Evolutionary conservation across 2,888 invertebrate species (phyloP).

Genomic region (Julus scandinavius): DNA sequence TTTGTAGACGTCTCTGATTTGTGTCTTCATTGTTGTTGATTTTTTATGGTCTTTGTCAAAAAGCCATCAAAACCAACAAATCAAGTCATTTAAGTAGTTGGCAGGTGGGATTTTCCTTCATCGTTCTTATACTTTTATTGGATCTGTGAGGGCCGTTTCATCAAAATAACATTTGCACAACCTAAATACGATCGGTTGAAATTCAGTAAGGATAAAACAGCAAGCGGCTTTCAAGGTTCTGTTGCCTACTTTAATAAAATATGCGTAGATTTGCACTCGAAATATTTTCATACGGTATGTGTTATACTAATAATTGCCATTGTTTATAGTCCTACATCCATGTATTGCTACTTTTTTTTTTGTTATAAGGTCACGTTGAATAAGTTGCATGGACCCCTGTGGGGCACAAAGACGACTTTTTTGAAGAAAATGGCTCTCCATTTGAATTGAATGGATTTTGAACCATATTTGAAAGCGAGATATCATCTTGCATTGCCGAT

Average conservation of each 20-base stretch:
- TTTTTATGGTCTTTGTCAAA: background rate
- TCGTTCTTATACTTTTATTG: slow-evolving; percentile 22
- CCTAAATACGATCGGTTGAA: slow-evolving; percentile 35
- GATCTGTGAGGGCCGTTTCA: slow-evolving; percentile 19
- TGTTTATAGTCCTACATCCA: slow-evolving; percentile 39
- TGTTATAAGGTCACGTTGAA: slow-evolving; percentile 39
- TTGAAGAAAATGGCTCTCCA: background rate
- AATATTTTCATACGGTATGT: slow-evolving; percentile 35
- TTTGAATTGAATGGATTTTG: slow-evolving; percentile 42
- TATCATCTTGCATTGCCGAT: slow-evolving; percentile 35
- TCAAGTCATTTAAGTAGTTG: background rate
- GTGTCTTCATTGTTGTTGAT: background rate
- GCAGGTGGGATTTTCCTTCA: slow-evolving; percentile 30
- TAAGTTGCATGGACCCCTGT: slow-evolving; percentile 34
- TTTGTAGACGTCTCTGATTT: slow-evolving; percentile 13
- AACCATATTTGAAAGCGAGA: slow-evolving; percentile 34
- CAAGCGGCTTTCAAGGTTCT: slow-evolving; percentile 30
- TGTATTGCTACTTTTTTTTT: slow-evolving; percentile 26
- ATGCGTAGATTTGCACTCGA: slow-evolving; percentile 20
- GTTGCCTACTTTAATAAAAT: slow-evolving; percentile 20
- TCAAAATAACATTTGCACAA: slow-evolving; percentile 42
- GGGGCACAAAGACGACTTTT: slow-evolving; percentile 27
- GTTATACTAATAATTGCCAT: slow-evolving; percentile 39
- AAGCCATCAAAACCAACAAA: background rate
- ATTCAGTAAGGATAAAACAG: slow-evolving; percentile 38